phyloP scores from a whole-genome alignment of 2,888 invertebrate species.

The Caenorhabditis panamensis region DNA sequence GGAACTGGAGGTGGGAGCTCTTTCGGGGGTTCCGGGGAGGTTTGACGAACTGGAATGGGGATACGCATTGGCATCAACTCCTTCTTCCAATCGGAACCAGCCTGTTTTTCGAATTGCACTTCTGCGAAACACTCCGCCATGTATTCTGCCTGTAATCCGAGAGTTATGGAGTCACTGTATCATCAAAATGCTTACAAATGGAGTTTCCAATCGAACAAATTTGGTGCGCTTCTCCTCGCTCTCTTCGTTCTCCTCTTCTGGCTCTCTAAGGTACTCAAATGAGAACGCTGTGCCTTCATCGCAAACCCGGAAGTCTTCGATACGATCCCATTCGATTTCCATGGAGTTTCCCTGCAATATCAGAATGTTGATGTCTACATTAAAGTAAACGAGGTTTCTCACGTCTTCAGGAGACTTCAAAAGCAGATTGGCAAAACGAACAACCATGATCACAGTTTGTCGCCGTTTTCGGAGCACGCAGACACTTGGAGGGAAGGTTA shows the following conservation, averaged over 20 bases:
- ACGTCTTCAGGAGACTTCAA: constrained; percentile 53
- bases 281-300: constrained; percentile 93
- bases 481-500: constrained; percentile 93
- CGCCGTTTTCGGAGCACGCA: constrained; percentile 34
- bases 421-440: constrained; percentile 36
- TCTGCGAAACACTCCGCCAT: constrained; percentile 92
- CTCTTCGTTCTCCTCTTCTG: constrained; percentile 84
- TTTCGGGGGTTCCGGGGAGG: background rate
- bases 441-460: constrained; percentile 46
- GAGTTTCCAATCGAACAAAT: constrained; percentile 47
- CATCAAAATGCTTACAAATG: constrained; percentile 42
- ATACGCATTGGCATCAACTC: constrained; percentile 20
- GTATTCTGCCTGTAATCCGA: constrained; percentile 88
- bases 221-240: constrained; percentile 24
- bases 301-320: constrained; percentile 85
- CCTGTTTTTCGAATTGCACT: constrained; percentile 71
- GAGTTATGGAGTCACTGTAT: background rate
- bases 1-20: background rate
- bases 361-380: background rate
- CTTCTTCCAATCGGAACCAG: constrained; percentile 50
- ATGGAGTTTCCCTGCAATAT: constrained; percentile 33
- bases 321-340: constrained; percentile 56
- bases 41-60: background rate
- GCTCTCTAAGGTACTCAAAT: constrained; percentile 89
- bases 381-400: background rate